A percentile compares a stretch with the other conserved stretches of the same genome.
Conservation (phyloP, 2,888 invertebrate species). For the Caenorhabditis japonica region DNA sequence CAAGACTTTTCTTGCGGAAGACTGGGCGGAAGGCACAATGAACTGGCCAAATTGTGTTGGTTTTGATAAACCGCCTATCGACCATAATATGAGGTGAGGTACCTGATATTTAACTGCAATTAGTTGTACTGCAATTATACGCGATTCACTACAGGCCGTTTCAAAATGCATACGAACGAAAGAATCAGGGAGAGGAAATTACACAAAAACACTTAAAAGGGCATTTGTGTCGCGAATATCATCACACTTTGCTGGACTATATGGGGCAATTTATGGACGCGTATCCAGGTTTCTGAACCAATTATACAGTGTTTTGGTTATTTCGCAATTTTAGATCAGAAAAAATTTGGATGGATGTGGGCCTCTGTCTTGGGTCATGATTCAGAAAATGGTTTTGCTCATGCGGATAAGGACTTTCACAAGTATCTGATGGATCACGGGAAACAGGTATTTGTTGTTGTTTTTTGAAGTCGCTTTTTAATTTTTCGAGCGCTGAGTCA, state of each 20-base stretch:
- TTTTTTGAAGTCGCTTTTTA: too few relatives aligned
- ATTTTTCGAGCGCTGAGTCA: too few relatives aligned
- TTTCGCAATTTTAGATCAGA: constrained; percentile 34
- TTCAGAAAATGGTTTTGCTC: constrained; percentile 57
- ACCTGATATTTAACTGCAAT: constrained; percentile 6
- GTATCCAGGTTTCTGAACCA: constrained; percentile 60
- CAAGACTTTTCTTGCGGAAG: constrained; percentile 65
- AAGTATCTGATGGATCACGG: constrained; percentile 56
- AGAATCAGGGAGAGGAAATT: constrained; percentile 19
- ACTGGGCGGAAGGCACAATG: constrained; percentile 65
- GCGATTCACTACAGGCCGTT: too few relatives aligned
- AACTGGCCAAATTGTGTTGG: constrained; percentile 68
- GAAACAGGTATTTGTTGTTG: constrained; percentile 41
- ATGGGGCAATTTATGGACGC: constrained; percentile 57
- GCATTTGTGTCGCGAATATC: constrained; percentile 51
- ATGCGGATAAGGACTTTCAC: constrained; percentile 61
- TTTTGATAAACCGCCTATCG: constrained; percentile 57
- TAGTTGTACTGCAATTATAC: background rate
- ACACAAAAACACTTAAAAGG: constrained; percentile 44
- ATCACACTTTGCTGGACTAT: constrained; percentile 58
- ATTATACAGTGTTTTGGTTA: too few relatives aligned
- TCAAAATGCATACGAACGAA: constrained; percentile 54
- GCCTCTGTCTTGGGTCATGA: constrained; percentile 61
- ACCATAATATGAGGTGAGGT: constrained; percentile 69
- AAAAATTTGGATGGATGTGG: constrained; percentile 66